Base-by-base conservation (phyloP, 30 jellyfish, hydroid and myxozoan genomes). In the Clytia hemisphaerica region DNA sequence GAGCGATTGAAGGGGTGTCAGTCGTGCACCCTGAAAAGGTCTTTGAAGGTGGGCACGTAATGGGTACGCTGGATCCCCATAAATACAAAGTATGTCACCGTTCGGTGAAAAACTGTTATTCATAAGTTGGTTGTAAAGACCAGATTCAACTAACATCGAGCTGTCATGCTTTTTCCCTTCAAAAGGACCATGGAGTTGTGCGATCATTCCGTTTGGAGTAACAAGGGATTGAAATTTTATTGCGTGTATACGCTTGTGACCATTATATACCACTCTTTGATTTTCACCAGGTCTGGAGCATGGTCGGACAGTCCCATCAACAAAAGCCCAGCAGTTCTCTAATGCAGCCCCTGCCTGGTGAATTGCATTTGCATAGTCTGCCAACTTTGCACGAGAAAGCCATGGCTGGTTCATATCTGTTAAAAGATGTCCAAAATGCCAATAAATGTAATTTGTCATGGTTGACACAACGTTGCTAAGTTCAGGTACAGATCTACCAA, bases 131-230 rank as follows among this genome's bases (percentile, higher is more conserved):
- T n/a, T n/a, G n/a, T n/a, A n/a, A n/a, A n/a, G n/a, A n/a, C n/a
- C n/a, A 26, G 88, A 79, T 46, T 40, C 76, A 3, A 24, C 48
- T 16, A 68, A 46, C 81, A 79, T 70, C 35, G 61, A 71, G 70
- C 88, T 71, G 67, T 79, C 93, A 19, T 77, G 92, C 15, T 79
- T n/a, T 45, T 61, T 79, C 34, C 87, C 86, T 54, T 79, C 88
- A 54, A 77, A 37, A 30, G 72, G 88, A 34, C 88, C 80, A 71
- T 42, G n/a, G 12, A 26, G 74, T 6, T 72, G 51, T 5, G 84
- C 72, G 27, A 61, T 45, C 28, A 74, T 38, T 36, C 80, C 84
- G 58, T 72, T 72, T 6, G 84, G 67, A 15, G 83, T 28, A 2
- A 71, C 85, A 3, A 73, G 35, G 25, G 85, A 73, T 26, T 73